Base-by-base conservation (phyloP, 2,113 vertebrate species). In the Elephas maximus region DNA sequence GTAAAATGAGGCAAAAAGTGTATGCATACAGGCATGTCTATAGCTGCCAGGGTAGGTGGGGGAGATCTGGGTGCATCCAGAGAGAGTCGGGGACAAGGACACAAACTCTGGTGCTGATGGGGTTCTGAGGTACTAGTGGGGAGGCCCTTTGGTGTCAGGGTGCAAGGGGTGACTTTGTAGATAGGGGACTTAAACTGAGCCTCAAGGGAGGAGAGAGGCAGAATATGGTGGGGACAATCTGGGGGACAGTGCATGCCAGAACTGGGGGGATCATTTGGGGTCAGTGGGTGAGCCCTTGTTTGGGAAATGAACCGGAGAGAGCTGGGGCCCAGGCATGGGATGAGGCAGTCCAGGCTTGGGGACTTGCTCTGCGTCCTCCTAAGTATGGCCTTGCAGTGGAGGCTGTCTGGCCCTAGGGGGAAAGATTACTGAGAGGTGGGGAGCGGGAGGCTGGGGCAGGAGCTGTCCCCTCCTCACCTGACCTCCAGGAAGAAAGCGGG, bases 371-470 rank as follows among this genome's bases (percentile, higher is more conserved):
- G 3, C 41, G 4, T n/a, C 18, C 24, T 21, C 14, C 20, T 53
- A 28, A 5, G 30, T 1, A 0, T 1, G 69, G 11, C 15, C 8
- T 41, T 73, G 9, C 1, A 0, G 18, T 5, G 2, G 79, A 8
- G 24, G 14, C 44, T 30, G 57, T 53, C 69, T 3, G 24, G 62
- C 30, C 76, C 62, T n/a, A 37, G 48, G 83, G 73, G 71, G 33
- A 10, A 1, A 3, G 60, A 11, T 17, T 73, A 73, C n/a, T 37
- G 71, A 20, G 14, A 71, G 69, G 69, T 12, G 23, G 14, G 71
- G 17, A n/a, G 33, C 18, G 7, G 80, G 23, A 21, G 17, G 48
- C 63, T 6, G 21, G 11, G 71, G 62, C 15, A 7, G 51, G 45
- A 6, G 48, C 24, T 2, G 37, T 4, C 7, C 0, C 18, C 45